Conservation (phyloP, 2,888 invertebrate genomes). For the Leptopilina myrica region DNA sequence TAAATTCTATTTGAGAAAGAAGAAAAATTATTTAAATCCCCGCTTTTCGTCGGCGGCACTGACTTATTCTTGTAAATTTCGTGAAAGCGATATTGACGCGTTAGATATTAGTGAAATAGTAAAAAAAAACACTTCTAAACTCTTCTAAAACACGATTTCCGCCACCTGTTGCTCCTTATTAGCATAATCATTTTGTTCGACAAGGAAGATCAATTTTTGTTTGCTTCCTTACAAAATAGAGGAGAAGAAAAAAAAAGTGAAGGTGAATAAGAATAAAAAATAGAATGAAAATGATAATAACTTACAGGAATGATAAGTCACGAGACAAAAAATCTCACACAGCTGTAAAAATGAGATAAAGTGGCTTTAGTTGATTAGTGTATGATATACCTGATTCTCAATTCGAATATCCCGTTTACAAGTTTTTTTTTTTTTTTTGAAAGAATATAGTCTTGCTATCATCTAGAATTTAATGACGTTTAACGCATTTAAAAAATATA, state of each 20-base stretch:
- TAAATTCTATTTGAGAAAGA: neutral
- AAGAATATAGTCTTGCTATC: neutral
- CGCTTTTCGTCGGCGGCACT: conserved; percentile 8
- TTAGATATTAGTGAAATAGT: conserved; percentile 24
- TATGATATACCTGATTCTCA: conserved; percentile 24
- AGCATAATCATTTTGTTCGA: conserved; percentile 41
- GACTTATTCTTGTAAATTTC: conserved; percentile 13
- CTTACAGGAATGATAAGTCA: conserved; percentile 8
- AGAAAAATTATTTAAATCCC: neutral
- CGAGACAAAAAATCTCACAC: conserved; percentile 27
- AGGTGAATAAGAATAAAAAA: no score
- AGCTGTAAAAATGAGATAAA: conserved; percentile 29
- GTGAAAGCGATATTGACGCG: neutral
- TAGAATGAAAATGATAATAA: neutral
- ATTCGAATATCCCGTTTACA: conserved; percentile 31
- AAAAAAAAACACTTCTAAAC: neutral
- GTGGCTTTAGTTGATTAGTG: conserved; percentile 22
- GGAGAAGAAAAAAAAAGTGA: neutral
- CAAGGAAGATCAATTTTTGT: conserved; percentile 30
- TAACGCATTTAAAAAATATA: conserved; percentile 50
- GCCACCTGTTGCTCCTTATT: conserved; percentile 31
- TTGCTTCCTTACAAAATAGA: neutral
- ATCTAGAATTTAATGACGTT: conserved; percentile 30
- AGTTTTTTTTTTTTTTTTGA: conserved; percentile 4
- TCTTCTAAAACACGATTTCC: conserved; percentile 5